Percentiles rank a stretch among this genome's conserved stretches.
These are phyloP conservation scores for Noctua fimbriata DNA, from an alignment of 2,888 invertebrate species.

Conservation along the genomic window DNA sequence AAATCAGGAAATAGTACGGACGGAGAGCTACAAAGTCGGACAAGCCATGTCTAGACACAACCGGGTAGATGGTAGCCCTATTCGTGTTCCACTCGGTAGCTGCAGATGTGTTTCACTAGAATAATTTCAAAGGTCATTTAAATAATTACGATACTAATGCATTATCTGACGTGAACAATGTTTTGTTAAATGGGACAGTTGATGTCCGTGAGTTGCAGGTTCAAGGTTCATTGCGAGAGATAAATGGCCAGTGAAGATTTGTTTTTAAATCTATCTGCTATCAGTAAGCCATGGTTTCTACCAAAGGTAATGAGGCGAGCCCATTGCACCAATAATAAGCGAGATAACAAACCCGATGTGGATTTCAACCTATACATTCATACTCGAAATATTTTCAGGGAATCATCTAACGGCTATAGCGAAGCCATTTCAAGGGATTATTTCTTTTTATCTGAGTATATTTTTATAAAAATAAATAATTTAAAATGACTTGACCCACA, in stretches of 20 bases:
- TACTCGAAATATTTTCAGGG: too few species aligned
- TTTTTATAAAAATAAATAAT: too few species aligned
- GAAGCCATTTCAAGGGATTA: too few species aligned
- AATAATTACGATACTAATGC: slow-evolving; percentile 57
- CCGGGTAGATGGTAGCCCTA: background rate
- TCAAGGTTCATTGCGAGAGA: slow-evolving; percentile 38
- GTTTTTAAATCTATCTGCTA: slow-evolving; percentile 4
- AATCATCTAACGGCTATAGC: too few species aligned
- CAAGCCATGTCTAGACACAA: too few species aligned
- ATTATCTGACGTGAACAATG: slow-evolving; percentile 47
- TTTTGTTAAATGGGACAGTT: slow-evolving; percentile 35
- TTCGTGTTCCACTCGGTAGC: slow-evolving; percentile 5
- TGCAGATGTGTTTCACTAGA: slow-evolving; percentile 45
- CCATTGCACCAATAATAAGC: background rate
- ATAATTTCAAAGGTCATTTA: slow-evolving; percentile 56
- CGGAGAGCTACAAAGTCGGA: background rate
- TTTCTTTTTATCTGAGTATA: too few species aligned
- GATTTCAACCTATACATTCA: background rate
- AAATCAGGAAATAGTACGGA: background rate
- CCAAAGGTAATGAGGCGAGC: background rate
- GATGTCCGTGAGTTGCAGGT: slow-evolving; percentile 33
- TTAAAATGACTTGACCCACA: too few species aligned
- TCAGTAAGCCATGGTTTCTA: background rate
- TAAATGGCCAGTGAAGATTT: background rate
- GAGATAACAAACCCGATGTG: background rate